Percentiles rank a stretch among this genome's conserved stretches.
Conservation (phyloP, 1,140 invertebrate species). For the Drosophila murphyi region DNA sequence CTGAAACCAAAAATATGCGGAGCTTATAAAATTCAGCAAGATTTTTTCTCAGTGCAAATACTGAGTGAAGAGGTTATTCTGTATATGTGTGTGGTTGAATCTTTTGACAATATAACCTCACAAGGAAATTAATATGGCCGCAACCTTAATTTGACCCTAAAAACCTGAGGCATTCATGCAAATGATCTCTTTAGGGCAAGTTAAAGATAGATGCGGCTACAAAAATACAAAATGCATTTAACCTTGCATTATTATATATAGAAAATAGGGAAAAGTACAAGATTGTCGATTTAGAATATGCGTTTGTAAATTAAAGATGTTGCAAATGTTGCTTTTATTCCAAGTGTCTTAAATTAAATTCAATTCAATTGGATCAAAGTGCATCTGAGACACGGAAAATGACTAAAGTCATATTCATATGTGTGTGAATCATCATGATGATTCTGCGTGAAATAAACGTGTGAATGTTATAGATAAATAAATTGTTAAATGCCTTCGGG, state of each 20-base stretch:
- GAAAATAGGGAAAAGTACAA: neutral
- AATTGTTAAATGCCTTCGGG: constrained; percentile 6
- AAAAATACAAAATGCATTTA: neutral
- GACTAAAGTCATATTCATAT: too few relatives aligned
- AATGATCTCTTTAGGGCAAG: neutral
- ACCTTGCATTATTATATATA: neutral
- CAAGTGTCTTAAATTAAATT: too few relatives aligned
- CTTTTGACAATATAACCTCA: neutral
- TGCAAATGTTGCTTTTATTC: neutral
- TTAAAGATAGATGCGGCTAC: neutral
- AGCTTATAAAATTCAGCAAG: too few relatives aligned
- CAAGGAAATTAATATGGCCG: neutral
- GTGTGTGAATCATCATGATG: too few relatives aligned
- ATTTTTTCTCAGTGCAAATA: too few relatives aligned
- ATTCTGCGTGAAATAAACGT: too few relatives aligned
- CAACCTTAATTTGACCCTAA: constrained; percentile 1
- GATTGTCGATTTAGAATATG: too few relatives aligned
- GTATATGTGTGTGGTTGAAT: too few relatives aligned
- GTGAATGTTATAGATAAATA: neutral
- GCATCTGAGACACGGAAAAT: neutral
- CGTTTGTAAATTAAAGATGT: neutral
- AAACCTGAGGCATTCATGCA: neutral
- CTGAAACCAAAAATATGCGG: too few relatives aligned
- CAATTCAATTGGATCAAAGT: too few relatives aligned
- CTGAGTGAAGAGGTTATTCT: too few relatives aligned